Evolutionary conservation across 2,888 invertebrate species (phyloP).

Genomic region (Amphimallon solstitiale): DNA sequence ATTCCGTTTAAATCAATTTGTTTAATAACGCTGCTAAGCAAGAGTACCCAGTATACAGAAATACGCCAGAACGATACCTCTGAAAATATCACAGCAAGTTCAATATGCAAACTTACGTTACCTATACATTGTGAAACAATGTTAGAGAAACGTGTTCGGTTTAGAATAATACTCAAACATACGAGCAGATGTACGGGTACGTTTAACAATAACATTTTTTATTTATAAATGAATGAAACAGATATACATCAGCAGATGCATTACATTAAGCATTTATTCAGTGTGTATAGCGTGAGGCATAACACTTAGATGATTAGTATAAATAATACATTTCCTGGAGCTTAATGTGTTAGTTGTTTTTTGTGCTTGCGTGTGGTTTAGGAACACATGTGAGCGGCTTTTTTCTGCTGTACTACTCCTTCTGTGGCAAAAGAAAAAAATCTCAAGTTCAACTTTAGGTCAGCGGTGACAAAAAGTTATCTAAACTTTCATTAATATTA

Average conservation of each 20-base stretch:
- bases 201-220: no score
- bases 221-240: neutral
- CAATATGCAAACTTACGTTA: no score
- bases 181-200: no score
- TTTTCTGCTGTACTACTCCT: neutral
- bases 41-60: no score
- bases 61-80: no score
- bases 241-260: neutral
- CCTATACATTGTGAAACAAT: no score
- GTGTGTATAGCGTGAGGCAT: conserved; percentile 1
- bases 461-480: conserved; percentile 37
- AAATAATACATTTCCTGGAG: conserved; percentile 32
- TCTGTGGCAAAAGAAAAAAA: conserved; percentile 21
- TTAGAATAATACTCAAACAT: no score
- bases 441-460: conserved; percentile 35
- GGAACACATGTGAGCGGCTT: conserved; percentile 29
- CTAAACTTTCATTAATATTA: conserved; percentile 41
- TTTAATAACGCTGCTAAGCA: no score
- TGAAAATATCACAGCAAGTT: no score
- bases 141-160: no score
- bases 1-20: no score
- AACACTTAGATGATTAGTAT: conserved; percentile 28
- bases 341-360: conserved; percentile 30
- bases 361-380: conserved; percentile 3
- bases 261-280: neutral